phyloP scores from a whole-genome alignment of 2,113 vertebrate species.

The Cacatua alba region DNA sequence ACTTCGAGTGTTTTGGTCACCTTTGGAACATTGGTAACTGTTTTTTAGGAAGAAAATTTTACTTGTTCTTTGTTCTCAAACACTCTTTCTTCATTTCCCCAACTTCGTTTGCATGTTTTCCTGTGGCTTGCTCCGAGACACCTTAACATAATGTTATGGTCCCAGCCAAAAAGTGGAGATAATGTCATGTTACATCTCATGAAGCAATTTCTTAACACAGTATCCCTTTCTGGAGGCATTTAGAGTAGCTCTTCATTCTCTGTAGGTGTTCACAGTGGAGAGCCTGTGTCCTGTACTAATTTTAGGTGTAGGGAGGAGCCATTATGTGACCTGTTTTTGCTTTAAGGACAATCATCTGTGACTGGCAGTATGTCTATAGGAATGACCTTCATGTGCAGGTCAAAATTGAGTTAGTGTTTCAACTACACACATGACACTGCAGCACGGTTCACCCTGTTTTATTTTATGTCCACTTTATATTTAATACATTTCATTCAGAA shows the following conservation, averaged over 20 bases:
- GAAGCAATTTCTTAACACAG: neutral
- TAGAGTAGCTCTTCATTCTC: neutral
- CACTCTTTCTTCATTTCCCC: neutral
- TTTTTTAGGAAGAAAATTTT: neutral
- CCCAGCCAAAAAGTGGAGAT: neutral
- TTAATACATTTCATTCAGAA: neutral
- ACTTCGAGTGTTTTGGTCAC: neutral
- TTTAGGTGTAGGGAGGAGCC: neutral
- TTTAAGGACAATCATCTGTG: neutral
- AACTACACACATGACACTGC: rapidly evolving
- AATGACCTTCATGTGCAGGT: neutral
- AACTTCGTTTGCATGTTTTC: rapidly evolving
- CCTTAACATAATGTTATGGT: neutral
- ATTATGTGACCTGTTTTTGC: neutral
- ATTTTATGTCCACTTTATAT: neutral
- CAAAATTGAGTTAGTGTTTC: neutral
- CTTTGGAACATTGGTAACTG: neutral
- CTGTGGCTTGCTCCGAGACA: neutral
- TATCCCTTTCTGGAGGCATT: neutral
- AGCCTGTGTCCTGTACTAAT: neutral
- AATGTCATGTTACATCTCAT: neutral
- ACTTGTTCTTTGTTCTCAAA: neutral
- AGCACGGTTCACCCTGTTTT: neutral
- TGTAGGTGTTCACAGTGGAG: neutral
- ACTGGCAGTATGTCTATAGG: neutral